Base-by-base conservation (phyloP, 2,797 vertebrate genomes). In the Pachyuromys duprasi region DNA sequence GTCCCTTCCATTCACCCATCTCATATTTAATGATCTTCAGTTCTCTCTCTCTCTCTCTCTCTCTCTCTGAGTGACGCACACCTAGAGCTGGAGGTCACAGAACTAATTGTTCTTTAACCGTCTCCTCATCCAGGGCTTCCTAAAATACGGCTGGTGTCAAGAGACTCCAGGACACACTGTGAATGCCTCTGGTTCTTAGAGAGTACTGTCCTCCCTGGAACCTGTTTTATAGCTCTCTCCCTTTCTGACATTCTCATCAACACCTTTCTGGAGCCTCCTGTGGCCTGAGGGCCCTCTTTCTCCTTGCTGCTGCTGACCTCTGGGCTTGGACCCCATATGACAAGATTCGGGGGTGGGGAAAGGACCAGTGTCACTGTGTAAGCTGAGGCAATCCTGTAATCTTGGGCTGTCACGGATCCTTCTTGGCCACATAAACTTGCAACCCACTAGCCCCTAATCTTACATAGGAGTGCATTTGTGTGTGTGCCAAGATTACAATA, bases 61-160 rank as follows among this genome's bases (percentile, higher is more conserved):
- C 81, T 11, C 49, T 11, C 49, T 11, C 49, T 11, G 49, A 49
- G 49, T 86, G 80, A 80, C 3, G 0, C 49, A 74, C 45, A 55
- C 91, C 92, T 65, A 78, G 63, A 95, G 49, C 94, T 0, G 3
- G 39, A 49, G 94, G 90, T 97, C 92, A 94, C 53, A 2, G 70
- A 96, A 91, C 96, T 97, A 97, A 97, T 94, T 97, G 74, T 55
- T 45, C 69, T 93, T 96, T 97, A 96, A 97, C 94, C 96, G 93
- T 81, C 81, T 96, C 53, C 42, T 88, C 49, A 93, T 86, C 33
- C 70, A 86, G 93, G 72, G 90, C n/a, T 22, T 72, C 63, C 90
- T 92, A 84, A 13, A 31, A 89, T 92, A 87, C 89, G 39, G 28
- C 75, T 81, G 87, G 87, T 86, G 72, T 95, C 69, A 62, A 72